Percentiles rank a stretch among this genome's conserved stretches.
Evolutionary conservation across 2,113 vertebrate genomes (phyloP).

Genomic region (Poecilia latipinna): DNA sequence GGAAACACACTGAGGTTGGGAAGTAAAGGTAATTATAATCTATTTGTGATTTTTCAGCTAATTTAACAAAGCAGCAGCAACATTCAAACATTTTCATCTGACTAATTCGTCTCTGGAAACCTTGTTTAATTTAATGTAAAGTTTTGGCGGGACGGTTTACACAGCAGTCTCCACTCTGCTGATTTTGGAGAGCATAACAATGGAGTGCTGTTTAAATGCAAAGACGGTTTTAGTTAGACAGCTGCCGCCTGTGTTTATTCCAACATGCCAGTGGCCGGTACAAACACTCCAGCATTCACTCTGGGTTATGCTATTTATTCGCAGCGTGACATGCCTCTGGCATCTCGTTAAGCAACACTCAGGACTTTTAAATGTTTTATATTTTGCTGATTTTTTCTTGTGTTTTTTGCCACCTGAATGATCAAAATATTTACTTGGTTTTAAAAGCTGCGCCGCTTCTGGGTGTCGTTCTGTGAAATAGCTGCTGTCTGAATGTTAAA

Average conservation of each 20-base stretch:
- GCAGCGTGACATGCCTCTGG: slow-evolving; percentile 51
- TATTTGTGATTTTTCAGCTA: slow-evolving; percentile 1
- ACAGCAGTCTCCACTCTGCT: slow-evolving; percentile 48
- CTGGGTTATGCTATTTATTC: slow-evolving; percentile 47
- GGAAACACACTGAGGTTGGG: slow-evolving; percentile 38
- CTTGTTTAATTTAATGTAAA: neutral
- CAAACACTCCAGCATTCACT: slow-evolving; percentile 59
- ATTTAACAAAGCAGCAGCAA: slow-evolving; percentile 14
- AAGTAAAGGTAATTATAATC: slow-evolving; percentile 52
- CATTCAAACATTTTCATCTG: neutral
- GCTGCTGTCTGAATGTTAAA: slow-evolving; percentile 65
- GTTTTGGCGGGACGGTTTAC: slow-evolving; percentile 27
- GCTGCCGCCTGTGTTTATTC: slow-evolving; percentile 69
- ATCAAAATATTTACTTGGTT: neutral
- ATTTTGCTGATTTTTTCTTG: neutral
- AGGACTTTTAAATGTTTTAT: neutral
- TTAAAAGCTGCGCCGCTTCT: neutral
- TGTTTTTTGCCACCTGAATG: neutral
- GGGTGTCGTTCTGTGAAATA: slow-evolving; percentile 39
- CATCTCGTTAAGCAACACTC: neutral
- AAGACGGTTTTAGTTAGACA: slow-evolving; percentile 55
- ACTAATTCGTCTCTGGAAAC: slow-evolving; percentile 11
- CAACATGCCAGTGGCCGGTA: slow-evolving; percentile 58
- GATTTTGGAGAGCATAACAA: slow-evolving; percentile 62
- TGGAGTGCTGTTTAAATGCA: slow-evolving; percentile 62